Conservation (phyloP, 2,797 vertebrate species). For the Buceros bicornis region DNA sequence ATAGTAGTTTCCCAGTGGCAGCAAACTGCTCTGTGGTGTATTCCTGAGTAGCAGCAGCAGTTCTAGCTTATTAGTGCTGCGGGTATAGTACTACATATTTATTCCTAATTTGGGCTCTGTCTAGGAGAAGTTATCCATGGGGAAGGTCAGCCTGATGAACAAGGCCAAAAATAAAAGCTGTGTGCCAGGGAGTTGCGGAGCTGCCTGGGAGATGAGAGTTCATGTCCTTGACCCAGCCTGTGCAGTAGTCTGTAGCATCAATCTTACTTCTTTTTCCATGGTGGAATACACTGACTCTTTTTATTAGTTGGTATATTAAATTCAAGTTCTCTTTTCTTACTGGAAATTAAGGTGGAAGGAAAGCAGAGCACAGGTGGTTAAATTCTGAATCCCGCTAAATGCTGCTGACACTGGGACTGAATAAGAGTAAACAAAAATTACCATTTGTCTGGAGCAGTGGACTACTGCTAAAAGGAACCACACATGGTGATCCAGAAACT, state of each 20-base stretch:
- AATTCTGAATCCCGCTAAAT: not conserved
- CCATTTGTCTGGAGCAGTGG: not conserved
- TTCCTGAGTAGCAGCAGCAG: not conserved
- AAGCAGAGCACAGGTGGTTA: not conserved
- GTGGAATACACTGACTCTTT: not conserved
- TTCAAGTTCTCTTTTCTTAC: not conserved
- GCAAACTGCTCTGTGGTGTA: not conserved
- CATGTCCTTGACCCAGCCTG: not conserved
- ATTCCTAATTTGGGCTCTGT: conserved; percentile 70
- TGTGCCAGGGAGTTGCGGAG: conserved; percentile 15
- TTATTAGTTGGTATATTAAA: not conserved
- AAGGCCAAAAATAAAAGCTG: conserved; percentile 59
- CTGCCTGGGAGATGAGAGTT: conserved; percentile 19
- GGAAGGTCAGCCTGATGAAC: conserved; percentile 53
- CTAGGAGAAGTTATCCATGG: conserved; percentile 57
- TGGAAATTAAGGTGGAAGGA: not conserved
- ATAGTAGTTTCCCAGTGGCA: not conserved
- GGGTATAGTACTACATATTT: conserved; percentile 59
- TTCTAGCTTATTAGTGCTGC: conserved; percentile 8
- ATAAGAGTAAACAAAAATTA: not conserved
- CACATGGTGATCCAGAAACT: not conserved
- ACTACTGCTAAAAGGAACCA: not conserved
- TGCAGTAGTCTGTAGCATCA: not conserved
- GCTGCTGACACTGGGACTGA: not conserved
- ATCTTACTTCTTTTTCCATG: not conserved